A percentile compares a stretch with the other conserved stretches of the same genome.
phyloP scores from a whole-genome alignment of 2,113 vertebrate genomes.

The Brachyistius frenatus region DNA sequence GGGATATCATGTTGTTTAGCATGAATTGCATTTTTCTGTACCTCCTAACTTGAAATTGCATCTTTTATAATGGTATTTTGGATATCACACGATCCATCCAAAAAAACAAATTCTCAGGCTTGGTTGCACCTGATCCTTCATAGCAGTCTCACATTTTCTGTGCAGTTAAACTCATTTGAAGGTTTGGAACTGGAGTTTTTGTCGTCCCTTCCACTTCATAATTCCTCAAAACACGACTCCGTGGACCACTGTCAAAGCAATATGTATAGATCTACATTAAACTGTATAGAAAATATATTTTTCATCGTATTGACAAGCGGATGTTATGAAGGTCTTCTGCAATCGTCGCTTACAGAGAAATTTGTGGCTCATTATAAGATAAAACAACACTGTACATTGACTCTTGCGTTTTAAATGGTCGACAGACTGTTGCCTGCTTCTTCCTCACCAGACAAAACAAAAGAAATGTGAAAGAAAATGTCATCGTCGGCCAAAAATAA shows the following conservation, averaged over 20 bases:
- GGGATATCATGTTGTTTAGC: slow-evolving; percentile 35
- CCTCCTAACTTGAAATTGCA: not conserved
- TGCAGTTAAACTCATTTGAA: slow-evolving; percentile 27
- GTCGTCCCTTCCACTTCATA: slow-evolving; percentile 3
- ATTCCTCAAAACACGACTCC: not conserved
- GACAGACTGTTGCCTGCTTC: slow-evolving; percentile 15
- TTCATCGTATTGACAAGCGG: slow-evolving; percentile 12
- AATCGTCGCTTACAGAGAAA: slow-evolving; percentile 47
- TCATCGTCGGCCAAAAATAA: slow-evolving; percentile 70
- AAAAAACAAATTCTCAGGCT: slow-evolving; percentile 41
- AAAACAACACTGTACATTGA: not conserved
- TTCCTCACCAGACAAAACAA: not conserved
- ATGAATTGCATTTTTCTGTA: slow-evolving; percentile 20
- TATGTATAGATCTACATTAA: slow-evolving; percentile 45
- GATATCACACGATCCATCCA: not conserved
- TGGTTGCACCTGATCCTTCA: slow-evolving; percentile 7
- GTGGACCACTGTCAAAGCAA: slow-evolving; percentile 62
- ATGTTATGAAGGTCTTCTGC: slow-evolving; percentile 21
- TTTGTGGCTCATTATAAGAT: slow-evolving; percentile 1
- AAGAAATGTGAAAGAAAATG: slow-evolving; percentile 31
- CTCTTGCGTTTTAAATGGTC: slow-evolving; percentile 1
- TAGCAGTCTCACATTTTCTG: slow-evolving; percentile 13
- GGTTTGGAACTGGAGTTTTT: slow-evolving; percentile 20
- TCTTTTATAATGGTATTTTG: slow-evolving; percentile 13
- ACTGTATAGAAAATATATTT: slow-evolving; percentile 12